Evolutionary conservation across 2,888 invertebrate species (phyloP).

Genomic region (Zootermopsis nevadensis): DNA sequence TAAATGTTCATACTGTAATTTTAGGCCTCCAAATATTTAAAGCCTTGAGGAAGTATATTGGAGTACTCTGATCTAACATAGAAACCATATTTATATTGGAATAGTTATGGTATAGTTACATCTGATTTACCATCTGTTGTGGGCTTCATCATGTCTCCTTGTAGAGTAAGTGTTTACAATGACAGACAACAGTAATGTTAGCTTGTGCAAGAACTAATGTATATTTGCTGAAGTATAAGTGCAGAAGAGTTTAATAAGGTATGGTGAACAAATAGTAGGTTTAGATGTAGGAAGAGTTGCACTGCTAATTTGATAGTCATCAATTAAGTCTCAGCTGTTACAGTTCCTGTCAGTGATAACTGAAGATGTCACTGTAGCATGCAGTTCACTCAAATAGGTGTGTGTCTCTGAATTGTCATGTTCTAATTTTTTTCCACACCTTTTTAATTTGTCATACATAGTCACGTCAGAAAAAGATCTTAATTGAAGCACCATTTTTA

Average conservation of each 20-base stretch:
- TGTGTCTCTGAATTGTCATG: slow-evolving; percentile 4
- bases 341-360: neutral
- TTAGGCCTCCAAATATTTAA: neutral
- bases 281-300: slow-evolving; percentile 20
- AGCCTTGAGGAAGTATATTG: neutral
- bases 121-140: neutral
- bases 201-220: slow-evolving; percentile 20
- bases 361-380: neutral
- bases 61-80: neutral
- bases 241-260: slow-evolving; percentile 2
- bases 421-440: neutral
- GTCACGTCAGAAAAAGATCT: neutral
- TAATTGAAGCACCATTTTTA: neutral
- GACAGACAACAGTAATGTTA: slow-evolving; percentile 11
- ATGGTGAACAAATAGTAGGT: slow-evolving; percentile 20
- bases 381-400: neutral
- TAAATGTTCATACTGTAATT: slow-evolving; percentile 18
- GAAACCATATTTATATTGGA: neutral
- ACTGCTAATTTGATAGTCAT: neutral
- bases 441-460: neutral
- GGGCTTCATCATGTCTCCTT: slow-evolving; percentile 26
- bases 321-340: neutral
- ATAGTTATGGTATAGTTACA: neutral
- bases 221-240: slow-evolving; percentile 19
- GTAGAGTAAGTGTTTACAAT: slow-evolving; percentile 26